Evolutionary conservation across 2,113 vertebrate species (phyloP).

Genomic region (Tachysurus fulvidraco): DNA sequence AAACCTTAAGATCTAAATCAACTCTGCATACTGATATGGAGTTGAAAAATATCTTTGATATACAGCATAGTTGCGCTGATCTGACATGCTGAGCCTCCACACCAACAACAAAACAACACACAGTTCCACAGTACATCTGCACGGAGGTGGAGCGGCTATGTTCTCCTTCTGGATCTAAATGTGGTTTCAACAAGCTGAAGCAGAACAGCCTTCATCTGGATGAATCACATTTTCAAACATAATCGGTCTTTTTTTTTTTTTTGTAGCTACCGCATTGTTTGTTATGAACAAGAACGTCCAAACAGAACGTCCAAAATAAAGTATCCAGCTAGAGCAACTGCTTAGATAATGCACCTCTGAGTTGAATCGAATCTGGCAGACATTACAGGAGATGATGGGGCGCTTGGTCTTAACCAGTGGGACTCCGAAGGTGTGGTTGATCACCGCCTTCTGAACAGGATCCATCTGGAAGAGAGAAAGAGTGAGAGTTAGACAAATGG

Average conservation of each 20-base stretch:
- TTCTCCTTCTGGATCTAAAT: constrained; percentile 29
- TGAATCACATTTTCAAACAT: constrained; percentile 19
- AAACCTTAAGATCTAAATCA: constrained; percentile 48
- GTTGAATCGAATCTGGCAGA: constrained; percentile 95
- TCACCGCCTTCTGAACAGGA: constrained; percentile 90
- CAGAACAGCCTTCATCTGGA: constrained; percentile 12
- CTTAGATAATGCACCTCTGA: constrained; percentile 78
- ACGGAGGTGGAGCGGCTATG: constrained; percentile 17
- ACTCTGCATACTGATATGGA: constrained; percentile 36
- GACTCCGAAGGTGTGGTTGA: constrained; percentile 88
- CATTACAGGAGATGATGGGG: constrained; percentile 89
- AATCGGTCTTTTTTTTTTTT: neutral
- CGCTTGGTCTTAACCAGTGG: constrained; percentile 86
- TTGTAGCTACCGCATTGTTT: constrained; percentile 8
- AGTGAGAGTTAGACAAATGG: constrained; percentile 13
- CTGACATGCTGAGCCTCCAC: constrained; percentile 26
- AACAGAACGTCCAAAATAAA: neutral
- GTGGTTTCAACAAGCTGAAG: constrained; percentile 18
- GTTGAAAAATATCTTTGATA: constrained; percentile 48
- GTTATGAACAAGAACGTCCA: neutral
- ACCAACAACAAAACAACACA: constrained; percentile 9
- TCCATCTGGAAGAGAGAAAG: constrained; percentile 80
- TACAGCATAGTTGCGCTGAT: neutral
- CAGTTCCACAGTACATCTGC: constrained; percentile 1
- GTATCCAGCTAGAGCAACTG: neutral